Conservation (phyloP, 2,113 vertebrate species). For the Myrmophylax atrothorax region DNA sequence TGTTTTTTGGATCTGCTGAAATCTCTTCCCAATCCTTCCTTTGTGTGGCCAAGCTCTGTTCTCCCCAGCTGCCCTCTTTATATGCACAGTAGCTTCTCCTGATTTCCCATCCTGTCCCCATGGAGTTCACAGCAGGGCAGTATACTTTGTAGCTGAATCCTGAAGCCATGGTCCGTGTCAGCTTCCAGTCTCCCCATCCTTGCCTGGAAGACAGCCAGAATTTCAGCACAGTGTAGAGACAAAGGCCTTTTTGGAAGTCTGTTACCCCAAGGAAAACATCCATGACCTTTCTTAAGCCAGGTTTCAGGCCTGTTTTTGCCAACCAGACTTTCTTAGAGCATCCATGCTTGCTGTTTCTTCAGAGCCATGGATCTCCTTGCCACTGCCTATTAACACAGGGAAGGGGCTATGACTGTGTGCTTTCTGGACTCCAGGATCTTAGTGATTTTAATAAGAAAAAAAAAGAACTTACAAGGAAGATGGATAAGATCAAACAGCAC, state of each 20-base stretch:
- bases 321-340: background rate
- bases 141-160: constrained; percentile 49
- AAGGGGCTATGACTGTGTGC: background rate
- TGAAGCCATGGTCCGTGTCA: constrained; percentile 42
- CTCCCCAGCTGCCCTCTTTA: background rate
- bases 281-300: constrained; percentile 28
- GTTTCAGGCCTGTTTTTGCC: background rate
- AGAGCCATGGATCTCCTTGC: background rate
- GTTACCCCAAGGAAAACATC: constrained; percentile 59
- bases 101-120: constrained; percentile 20
- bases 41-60: constrained; percentile 10
- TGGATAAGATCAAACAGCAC: background rate
- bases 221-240: constrained; percentile 24
- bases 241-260: constrained; percentile 56
- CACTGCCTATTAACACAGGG: background rate
- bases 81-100: constrained; percentile 51
- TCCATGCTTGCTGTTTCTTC: constrained; percentile 14
- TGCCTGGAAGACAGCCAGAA: constrained; percentile 68
- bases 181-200: constrained; percentile 28
- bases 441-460: background rate
- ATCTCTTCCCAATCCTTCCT: background rate
- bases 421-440: background rate
- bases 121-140: constrained; percentile 8
- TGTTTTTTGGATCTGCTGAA: background rate
- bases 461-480: background rate